Evolutionary conservation across 2,113 vertebrate species (phyloP), one percentile per base, ranked within the genome.

Genomic region (Etheostoma spectabile): DNA sequence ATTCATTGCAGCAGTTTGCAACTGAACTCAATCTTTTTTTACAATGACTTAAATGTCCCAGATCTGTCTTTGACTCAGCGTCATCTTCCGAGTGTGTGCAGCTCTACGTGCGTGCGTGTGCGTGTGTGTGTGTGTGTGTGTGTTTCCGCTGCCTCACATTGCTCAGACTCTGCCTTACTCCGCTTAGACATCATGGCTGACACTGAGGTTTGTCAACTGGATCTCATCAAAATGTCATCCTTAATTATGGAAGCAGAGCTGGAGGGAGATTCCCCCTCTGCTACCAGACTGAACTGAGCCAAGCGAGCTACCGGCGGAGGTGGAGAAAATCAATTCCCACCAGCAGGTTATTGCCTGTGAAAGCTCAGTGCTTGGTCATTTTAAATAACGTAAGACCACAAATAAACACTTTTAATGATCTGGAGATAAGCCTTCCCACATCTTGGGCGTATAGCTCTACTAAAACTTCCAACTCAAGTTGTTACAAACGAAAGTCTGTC

Each of bases 201-300:
- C 51, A 48, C 73, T 12, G 52, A 77, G 77, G 74, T 90, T 86
- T 86, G 87, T 88, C 88, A 87, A 86, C 90, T 86, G 82, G 64
- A 89, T 88, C 86, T 87, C 82, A 88, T 92, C 85, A 85, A 89
- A 87, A 51, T 90, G 87, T 88, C 80, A 89, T 80, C 80, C 77
- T 46, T 86, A 80, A 91, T 92, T 86, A 91, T n/a, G 19, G 73
- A 78, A 38, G 65, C 77, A 21, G 77, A 51, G 69, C 83, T 62
- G 60, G 38, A 77, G 77, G 84, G 79, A 80, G 75, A 68, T 59
- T 19, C 73, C 74, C 78, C 67, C 33, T 46, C 62, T 2, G 8
- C 62, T 27, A 19, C 68, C 49, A 22, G 49, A 30, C 33, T 72
- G 57, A 72, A 45, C 42, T 0, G 4, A 80, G 49, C 30, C 3